phyloP scores from a whole-genome alignment of 2,888 invertebrate genomes.

The Latrodectus elegans region DNA sequence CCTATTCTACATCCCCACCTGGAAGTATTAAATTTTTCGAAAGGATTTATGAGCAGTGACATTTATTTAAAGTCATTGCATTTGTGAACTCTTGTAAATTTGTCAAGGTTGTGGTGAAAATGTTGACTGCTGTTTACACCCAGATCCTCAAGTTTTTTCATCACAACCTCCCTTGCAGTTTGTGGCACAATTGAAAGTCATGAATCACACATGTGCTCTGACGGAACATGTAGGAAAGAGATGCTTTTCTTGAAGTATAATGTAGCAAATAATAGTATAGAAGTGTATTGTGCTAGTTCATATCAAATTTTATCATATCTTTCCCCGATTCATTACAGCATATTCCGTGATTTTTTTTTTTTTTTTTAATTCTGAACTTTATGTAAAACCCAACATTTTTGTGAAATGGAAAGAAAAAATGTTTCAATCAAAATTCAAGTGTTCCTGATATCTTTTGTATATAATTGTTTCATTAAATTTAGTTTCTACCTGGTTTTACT shows the following conservation, averaged over 20 bases:
- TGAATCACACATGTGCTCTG: slow-evolving; percentile 5
- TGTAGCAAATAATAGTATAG: slow-evolving; percentile 61
- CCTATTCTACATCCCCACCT: slow-evolving; percentile 43
- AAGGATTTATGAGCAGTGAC: slow-evolving; percentile 28
- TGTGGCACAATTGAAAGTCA: slow-evolving; percentile 36
- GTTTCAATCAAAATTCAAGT: not conserved
- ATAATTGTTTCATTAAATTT: not conserved
- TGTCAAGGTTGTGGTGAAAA: slow-evolving; percentile 34
- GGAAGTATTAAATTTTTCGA: slow-evolving; percentile 44
- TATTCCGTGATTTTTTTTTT: not conserved
- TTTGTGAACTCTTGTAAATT: slow-evolving; percentile 12
- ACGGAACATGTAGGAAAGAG: slow-evolving; percentile 8
- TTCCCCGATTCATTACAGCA: slow-evolving; percentile 20
- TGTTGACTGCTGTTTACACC: slow-evolving; percentile 4
- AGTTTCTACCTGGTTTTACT: too few species aligned
- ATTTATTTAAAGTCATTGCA: slow-evolving; percentile 24
- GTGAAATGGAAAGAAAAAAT: not conserved
- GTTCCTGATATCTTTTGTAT: slow-evolving; percentile 1
- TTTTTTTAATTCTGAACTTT: too few species aligned
- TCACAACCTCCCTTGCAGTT: slow-evolving; percentile 38
- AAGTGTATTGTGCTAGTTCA: slow-evolving; percentile 65
- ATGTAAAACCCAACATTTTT: too few species aligned
- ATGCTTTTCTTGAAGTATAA: slow-evolving; percentile 61
- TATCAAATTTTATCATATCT: slow-evolving; percentile 43
- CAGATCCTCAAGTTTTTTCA: not conserved